phyloP scores from a whole-genome alignment of 2,888 invertebrate species.

The Taphrorychus bicolor region DNA sequence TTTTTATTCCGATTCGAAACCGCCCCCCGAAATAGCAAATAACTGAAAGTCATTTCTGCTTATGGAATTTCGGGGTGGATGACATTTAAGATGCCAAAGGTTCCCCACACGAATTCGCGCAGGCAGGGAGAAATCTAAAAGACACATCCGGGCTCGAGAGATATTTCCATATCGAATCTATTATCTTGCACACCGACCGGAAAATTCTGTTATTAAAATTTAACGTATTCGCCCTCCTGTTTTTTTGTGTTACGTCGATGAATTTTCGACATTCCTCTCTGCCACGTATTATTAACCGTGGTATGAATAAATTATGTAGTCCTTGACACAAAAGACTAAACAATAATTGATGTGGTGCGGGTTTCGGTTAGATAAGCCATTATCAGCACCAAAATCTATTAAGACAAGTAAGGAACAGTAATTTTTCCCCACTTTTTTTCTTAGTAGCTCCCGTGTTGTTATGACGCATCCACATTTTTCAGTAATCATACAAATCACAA shows the following conservation, averaged over 20 bases:
- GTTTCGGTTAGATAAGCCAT: too few species aligned
- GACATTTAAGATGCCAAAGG: slow-evolving; percentile 21
- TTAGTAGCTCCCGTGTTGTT: too few species aligned
- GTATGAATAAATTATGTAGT: too few species aligned
- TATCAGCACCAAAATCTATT: too few species aligned
- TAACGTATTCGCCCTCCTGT: slow-evolving; percentile 24
- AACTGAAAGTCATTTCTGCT: not conserved
- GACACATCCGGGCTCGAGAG: slow-evolving; percentile 26
- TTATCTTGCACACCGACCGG: slow-evolving; percentile 36
- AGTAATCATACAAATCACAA: too few species aligned
- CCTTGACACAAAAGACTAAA: too few species aligned
- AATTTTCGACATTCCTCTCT: not conserved
- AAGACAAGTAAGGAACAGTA: too few species aligned
- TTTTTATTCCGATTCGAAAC: not conserved
- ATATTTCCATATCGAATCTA: slow-evolving; percentile 40
- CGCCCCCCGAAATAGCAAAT: not conserved
- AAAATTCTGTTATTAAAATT: slow-evolving; percentile 41
- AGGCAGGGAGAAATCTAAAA: slow-evolving; percentile 21
- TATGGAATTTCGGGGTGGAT: slow-evolving; percentile 1
- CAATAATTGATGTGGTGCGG: too few species aligned
- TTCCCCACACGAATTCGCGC: slow-evolving; percentile 18
- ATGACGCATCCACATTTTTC: too few species aligned
- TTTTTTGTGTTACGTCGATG: not conserved
- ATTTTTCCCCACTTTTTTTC: too few species aligned
- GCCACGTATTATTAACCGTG: too few species aligned